Conservation (phyloP, 2,113 vertebrate species). For the Mesoclemmys tuberculata region DNA sequence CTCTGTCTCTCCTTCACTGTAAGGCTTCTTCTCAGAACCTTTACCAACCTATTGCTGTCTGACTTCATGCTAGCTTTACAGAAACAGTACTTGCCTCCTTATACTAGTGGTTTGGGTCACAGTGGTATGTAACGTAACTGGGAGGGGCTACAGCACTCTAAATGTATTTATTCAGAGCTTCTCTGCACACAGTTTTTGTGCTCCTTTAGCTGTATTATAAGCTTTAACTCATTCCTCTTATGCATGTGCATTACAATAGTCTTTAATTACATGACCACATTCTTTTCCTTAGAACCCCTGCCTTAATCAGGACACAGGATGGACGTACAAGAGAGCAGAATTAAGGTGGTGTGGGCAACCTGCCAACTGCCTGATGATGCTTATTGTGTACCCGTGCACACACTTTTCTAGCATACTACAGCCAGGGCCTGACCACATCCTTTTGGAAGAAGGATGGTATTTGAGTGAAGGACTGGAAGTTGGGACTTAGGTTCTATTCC, state of each 20-base stretch:
- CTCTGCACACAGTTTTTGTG: not conserved
- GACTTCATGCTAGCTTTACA: not conserved
- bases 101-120: not conserved
- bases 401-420: not conserved
- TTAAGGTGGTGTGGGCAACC: too few species aligned
- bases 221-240: not conserved
- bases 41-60: not conserved
- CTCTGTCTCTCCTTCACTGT: not conserved
- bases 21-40: not conserved
- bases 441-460: not conserved
- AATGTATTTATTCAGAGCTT: not conserved
- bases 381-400: too few species aligned
- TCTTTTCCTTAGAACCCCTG: not conserved
- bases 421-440: not conserved
- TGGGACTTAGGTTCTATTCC: not conserved
- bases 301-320: not conserved
- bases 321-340: not conserved
- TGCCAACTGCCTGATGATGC: too few species aligned
- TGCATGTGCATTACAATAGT: not conserved
- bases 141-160: not conserved
- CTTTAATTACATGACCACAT: not conserved
- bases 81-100: not conserved
- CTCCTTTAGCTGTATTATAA: not conserved
- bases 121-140: not conserved
- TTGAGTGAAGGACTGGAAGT: not conserved